Evolutionary conservation across 23 tunicate genomes (phyloP), one percentile per base, ranked within the genome.

Genomic region (Ciona savignyi): DNA sequence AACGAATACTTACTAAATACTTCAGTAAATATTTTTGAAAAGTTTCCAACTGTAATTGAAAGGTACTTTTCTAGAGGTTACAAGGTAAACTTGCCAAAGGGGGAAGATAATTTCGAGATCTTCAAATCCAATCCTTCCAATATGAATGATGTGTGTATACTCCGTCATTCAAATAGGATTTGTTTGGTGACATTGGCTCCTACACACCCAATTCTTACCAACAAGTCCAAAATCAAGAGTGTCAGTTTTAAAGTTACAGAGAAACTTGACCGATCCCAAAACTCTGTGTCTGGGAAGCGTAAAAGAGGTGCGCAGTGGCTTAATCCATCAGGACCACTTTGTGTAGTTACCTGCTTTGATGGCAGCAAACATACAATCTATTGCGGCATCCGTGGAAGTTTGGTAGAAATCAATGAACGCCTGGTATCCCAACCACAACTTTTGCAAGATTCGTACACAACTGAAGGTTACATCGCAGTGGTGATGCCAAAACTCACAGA

Each of bases 281-380:
- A 83, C 74, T 63, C 33, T 2, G 96, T 89, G 0, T 83, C 88
- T 27, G 96, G 96, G 4, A 89, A 89, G 71, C 87, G 96, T n/a
- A 89, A 89, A 71, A 75, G 96, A 23, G 96, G 96, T 2, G 96
- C 96, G 31, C 96, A 89, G 25, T 89, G 96, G 96, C 62, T 89
- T 33, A 83, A 89, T 61, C 80, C 77, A 4, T 56, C 62, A 49
- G 78, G 84, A 23, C 84, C 88, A 11, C 29, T 89, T 20, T 89
- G 96, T 78, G 73, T 73, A 48, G 42, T 89, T 6, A 72, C 88
- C 4, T 74, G 81, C 24, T 60, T 32, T 35, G 84, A 89, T 73
- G 96, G 80, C 23, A 23, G 72, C 11, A 33, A 63, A 1, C 48
- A 77, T 34, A 78, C 80, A 1, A 63, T 89, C 2, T 63, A 77